Conservation (phyloP, 2,888 invertebrate species). For the Cosmia pyralina region DNA sequence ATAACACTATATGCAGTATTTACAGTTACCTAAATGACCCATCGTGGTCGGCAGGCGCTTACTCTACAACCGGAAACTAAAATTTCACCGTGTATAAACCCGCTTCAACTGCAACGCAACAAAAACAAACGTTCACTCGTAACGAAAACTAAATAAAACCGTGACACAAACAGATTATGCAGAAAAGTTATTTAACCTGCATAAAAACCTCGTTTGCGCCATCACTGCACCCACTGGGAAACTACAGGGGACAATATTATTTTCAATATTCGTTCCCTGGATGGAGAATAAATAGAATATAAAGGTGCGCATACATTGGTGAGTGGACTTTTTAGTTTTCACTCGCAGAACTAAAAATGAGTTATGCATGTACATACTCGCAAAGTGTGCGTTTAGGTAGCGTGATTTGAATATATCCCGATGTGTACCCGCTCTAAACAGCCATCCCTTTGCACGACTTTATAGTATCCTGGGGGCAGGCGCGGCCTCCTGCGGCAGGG, state of each 20-base stretch:
- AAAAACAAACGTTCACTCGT: not conserved
- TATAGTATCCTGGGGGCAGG: constrained; percentile 38
- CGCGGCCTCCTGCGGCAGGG: constrained; percentile 26
- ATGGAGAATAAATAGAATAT: constrained; percentile 37
- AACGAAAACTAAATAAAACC: constrained; percentile 16
- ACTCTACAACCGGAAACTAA: not conserved
- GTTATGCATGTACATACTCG: not conserved
- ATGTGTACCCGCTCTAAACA: constrained; percentile 2
- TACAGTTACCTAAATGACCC: not conserved
- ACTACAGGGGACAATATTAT: constrained; percentile 39
- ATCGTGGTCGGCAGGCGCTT: too few relatives aligned
- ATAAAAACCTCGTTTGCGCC: constrained; percentile 44
- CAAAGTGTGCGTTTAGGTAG: constrained; percentile 4
- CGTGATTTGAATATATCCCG: constrained; percentile 15
- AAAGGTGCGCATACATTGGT: not conserved
- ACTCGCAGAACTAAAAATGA: constrained; percentile 6
- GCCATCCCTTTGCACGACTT: constrained; percentile 36
- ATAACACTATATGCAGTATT: not conserved
- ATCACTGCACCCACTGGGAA: constrained; percentile 14
- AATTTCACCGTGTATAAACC: not conserved
- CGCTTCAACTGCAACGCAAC: not conserved
- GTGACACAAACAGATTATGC: constrained; percentile 48
- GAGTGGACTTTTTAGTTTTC: not conserved
- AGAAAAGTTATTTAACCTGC: constrained; percentile 40
- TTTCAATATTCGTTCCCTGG: constrained; percentile 44